Percentiles rank a stretch among this genome's conserved stretches.
phyloP scores from a whole-genome alignment of 2,113 vertebrate species.

The Sapajus apella region DNA sequence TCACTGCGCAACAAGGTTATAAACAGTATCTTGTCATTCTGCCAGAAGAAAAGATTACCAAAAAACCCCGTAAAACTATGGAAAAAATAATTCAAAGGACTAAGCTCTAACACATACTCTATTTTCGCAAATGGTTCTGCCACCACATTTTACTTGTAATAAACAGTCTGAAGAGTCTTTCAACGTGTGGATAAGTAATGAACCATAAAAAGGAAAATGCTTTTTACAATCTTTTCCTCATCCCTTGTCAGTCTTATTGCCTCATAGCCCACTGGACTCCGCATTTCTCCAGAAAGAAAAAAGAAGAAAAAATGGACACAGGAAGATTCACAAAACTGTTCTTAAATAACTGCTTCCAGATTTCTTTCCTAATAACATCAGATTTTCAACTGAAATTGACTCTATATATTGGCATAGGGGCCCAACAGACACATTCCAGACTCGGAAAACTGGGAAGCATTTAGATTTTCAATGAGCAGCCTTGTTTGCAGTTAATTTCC shows the following conservation, averaged over 20 bases:
- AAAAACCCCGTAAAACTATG: not conserved
- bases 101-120: not conserved
- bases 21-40: slow-evolving; percentile 27
- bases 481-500: not conserved
- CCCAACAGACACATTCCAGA: not conserved
- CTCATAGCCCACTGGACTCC: not conserved
- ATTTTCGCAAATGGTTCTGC: not conserved
- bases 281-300: not conserved
- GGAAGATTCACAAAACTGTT: not conserved
- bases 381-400: not conserved
- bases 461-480: not conserved
- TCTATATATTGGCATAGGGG: not conserved
- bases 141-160: not conserved
- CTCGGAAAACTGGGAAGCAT: not conserved
- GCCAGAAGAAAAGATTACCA: not conserved
- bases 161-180: not conserved
- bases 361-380: not conserved
- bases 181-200: not conserved
- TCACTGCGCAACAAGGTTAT: slow-evolving; percentile 9
- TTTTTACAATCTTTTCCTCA: not conserved
- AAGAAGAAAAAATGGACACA: not conserved
- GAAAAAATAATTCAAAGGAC: not conserved
- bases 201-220: not conserved
- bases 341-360: not conserved
- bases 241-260: not conserved